Evolutionary conservation across 2,113 vertebrate genomes (phyloP).

Genomic region (Himantopus leucocephalus): DNA sequence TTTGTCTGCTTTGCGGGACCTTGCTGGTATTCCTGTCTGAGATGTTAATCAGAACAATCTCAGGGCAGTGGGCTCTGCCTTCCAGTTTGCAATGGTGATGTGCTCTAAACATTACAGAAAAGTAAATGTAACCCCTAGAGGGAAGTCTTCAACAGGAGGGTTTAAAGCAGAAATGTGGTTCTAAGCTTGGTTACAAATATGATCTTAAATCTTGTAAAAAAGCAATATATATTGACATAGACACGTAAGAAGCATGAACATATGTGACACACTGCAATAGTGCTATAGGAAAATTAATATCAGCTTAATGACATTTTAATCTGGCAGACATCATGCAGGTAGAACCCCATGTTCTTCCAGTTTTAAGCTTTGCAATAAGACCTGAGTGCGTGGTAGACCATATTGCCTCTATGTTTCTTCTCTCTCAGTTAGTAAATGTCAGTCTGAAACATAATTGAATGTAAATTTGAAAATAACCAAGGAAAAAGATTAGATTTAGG

Average conservation of each 20-base stretch:
- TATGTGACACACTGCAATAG: background rate
- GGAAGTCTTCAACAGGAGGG: background rate
- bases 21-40: background rate
- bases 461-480: background rate
- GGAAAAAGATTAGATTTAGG: background rate
- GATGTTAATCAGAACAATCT: background rate
- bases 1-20: background rate
- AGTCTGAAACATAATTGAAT: background rate
- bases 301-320: background rate
- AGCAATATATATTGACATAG: background rate
- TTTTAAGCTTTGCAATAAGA: background rate
- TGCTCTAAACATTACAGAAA: background rate
- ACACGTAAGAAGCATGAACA: background rate
- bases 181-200: background rate
- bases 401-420: background rate
- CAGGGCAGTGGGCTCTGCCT: background rate
- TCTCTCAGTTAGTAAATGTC: background rate
- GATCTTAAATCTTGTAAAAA: background rate
- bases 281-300: background rate
- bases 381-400: background rate
- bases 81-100: background rate
- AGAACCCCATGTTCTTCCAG: background rate
- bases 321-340: background rate
- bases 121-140: fast-evolving
- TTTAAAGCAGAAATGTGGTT: background rate